Evolutionary conservation across 2,797 vertebrate species (phyloP).

Genomic region (Okamejei kenojei): DNA sequence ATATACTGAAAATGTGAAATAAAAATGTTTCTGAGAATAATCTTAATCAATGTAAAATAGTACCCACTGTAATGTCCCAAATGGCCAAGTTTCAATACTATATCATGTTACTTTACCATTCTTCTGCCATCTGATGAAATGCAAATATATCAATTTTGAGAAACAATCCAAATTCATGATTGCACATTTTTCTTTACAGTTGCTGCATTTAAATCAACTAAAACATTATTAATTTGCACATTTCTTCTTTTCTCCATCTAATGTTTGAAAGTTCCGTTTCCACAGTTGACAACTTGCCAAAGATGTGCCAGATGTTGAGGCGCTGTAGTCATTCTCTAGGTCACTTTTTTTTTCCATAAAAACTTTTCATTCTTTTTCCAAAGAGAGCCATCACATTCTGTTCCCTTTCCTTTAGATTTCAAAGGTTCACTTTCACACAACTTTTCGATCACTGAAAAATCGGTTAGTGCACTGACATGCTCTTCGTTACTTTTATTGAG

Average conservation of each 20-base stretch:
- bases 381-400: constrained; percentile 56
- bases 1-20: background rate
- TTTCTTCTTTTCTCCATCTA: background rate
- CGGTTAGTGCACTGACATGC: constrained; percentile 73
- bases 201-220: background rate
- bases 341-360: constrained; percentile 72
- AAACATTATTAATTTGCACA: background rate
- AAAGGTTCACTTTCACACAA: constrained; percentile 62
- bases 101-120: background rate
- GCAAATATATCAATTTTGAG: background rate
- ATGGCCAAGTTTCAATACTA: background rate
- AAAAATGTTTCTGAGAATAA: background rate
- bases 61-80: background rate
- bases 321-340: constrained; percentile 42
- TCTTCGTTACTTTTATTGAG: constrained; percentile 80
- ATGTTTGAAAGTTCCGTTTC: background rate
- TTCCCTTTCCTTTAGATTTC: constrained; percentile 46
- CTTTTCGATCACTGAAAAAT: constrained; percentile 72
- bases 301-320: constrained; percentile 40
- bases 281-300: constrained; percentile 39
- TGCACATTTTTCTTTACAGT: background rate
- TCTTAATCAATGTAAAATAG: background rate
- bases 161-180: background rate
- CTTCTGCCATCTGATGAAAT: background rate
- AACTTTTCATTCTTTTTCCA: constrained; percentile 92